Evolutionary conservation across 2,888 invertebrate genomes (phyloP).

Genomic region (Plebejus melissa): DNA sequence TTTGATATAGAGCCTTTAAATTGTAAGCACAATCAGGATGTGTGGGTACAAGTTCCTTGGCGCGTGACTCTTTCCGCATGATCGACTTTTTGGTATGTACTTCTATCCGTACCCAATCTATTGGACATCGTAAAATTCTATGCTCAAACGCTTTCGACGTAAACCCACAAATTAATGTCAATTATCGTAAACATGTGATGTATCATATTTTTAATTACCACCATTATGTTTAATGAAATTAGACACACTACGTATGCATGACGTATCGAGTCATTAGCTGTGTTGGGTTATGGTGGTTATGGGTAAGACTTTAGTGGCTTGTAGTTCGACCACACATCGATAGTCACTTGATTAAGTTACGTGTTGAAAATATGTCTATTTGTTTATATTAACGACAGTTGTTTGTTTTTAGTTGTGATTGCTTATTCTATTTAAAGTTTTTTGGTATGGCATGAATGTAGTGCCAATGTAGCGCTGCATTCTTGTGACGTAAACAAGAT

Average conservation of each 20-base stretch:
- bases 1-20: conserved; percentile 34
- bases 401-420: background rate
- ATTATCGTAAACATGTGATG: conserved; percentile 25
- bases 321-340: conserved; percentile 2
- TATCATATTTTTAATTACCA: conserved; percentile 25
- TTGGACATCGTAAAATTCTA: conserved; percentile 51
- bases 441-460: no score
- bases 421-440: background rate
- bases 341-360: background rate
- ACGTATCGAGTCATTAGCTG: conserved; percentile 32
- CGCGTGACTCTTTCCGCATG: conserved; percentile 72
- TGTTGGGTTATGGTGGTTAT: background rate
- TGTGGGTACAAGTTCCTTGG: conserved; percentile 64
- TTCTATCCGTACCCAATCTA: conserved; percentile 55
- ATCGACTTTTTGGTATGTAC: conserved; percentile 63
- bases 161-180: conserved; percentile 19
- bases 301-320: background rate
- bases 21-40: conserved; percentile 46
- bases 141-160: conserved; percentile 49
- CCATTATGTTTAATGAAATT: conserved; percentile 24
- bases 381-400: background rate
- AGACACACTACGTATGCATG: conserved; percentile 26
- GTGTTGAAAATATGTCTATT: conserved; percentile 8
- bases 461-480: no score
- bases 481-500: background rate